Percentiles rank a stretch among this genome's conserved stretches.
phyloP scores from a whole-genome alignment of 1,140 invertebrate genomes.

The Bombus cullumanus region DNA sequence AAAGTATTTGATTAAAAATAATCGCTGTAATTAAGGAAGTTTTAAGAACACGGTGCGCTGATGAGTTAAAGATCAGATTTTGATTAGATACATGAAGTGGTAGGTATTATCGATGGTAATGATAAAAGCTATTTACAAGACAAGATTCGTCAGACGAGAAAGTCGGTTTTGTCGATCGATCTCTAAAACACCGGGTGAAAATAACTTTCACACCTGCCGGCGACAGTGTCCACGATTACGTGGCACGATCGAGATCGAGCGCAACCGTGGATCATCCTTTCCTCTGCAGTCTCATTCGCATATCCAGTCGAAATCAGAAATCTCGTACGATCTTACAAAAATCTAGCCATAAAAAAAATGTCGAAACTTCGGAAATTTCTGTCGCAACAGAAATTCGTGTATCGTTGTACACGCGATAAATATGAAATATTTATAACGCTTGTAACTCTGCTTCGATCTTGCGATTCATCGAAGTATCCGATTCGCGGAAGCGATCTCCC shows the following conservation, averaged over 20 bases:
- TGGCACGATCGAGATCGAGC: conserved; percentile 15
- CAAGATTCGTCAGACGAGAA: conserved; percentile 14
- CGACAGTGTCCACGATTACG: conserved; percentile 41
- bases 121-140: neutral
- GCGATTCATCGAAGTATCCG: neutral
- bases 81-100: too few species aligned
- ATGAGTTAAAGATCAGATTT: too few species aligned
- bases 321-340: too few species aligned
- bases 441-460: neutral
- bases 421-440: too few species aligned
- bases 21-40: too few species aligned
- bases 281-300: neutral
- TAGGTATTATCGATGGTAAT: neutral
- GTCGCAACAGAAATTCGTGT: too few species aligned
- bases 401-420: too few species aligned
- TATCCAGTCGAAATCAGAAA: too few species aligned
- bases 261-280: neutral
- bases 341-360: too few species aligned
- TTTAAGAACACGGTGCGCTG: too few species aligned
- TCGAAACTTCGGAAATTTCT: too few species aligned
- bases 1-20: too few species aligned
- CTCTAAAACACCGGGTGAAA: conserved; percentile 8
- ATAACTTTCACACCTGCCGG: conserved; percentile 48
- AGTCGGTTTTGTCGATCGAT: conserved; percentile 2
- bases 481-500: neutral